Percentiles rank a stretch among this genome's conserved stretches.
Conservation (phyloP, 1,140 invertebrate genomes). For the Lepidurus packardi region DNA sequence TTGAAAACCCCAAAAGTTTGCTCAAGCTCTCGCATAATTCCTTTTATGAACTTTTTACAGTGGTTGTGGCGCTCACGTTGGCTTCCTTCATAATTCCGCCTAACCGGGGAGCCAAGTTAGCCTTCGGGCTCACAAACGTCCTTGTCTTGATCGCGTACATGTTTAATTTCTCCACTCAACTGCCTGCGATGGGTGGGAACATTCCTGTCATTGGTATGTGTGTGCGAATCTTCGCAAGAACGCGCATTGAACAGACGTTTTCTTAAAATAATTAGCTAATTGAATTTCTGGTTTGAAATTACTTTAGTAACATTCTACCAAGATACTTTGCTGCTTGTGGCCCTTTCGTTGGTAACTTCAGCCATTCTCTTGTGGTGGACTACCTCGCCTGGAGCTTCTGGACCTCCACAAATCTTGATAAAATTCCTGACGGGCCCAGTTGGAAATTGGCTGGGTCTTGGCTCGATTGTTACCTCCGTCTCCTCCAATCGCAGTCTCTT, state of each 20-base stretch:
- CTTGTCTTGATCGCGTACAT: slow-evolving; percentile 56
- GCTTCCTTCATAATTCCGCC: slow-evolving; percentile 60
- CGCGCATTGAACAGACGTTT: not conserved
- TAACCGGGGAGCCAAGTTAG: slow-evolving; percentile 58
- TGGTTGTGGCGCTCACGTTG: slow-evolving; percentile 56
- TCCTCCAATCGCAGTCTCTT: not conserved
- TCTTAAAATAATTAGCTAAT: slow-evolving; percentile 4
- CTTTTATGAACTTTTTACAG: slow-evolving; percentile 43
- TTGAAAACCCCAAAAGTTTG: not conserved
- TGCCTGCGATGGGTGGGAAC: slow-evolving; percentile 55
- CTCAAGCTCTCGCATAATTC: not conserved
- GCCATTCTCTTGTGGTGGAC: slow-evolving; percentile 56
- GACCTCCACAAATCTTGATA: slow-evolving; percentile 53
- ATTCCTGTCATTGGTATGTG: slow-evolving; percentile 58
- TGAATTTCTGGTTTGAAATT: slow-evolving; percentile 3
- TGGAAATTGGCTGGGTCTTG: slow-evolving; percentile 47
- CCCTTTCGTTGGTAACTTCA: slow-evolving; percentile 56
- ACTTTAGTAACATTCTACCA: slow-evolving; percentile 53
- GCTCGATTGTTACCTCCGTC: slow-evolving; percentile 37
- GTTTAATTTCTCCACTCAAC: slow-evolving; percentile 56
- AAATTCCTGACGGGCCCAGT: slow-evolving; percentile 50
- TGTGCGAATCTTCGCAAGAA: not conserved
- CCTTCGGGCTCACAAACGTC: slow-evolving; percentile 54
- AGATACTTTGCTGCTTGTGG: slow-evolving; percentile 53
- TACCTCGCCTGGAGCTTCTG: slow-evolving; percentile 46